A percentile compares a stretch with the other conserved stretches of the same genome.
These are phyloP conservation scores for Galleria mellonella DNA, from an alignment of 1,140 invertebrate genomes.

Conservation along the genomic window DNA sequence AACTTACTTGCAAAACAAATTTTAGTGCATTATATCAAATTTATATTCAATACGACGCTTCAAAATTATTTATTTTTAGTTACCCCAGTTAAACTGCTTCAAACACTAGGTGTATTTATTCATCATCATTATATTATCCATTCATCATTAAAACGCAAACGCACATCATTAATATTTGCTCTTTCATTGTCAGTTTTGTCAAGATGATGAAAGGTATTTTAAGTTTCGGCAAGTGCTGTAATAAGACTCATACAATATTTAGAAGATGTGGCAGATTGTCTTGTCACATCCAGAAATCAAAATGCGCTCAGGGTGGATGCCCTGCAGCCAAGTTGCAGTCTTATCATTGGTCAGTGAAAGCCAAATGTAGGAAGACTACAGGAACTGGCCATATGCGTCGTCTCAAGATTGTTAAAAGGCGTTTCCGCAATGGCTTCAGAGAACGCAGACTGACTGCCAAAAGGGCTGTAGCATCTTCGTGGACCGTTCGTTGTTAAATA, in stretches of 20 bases:
- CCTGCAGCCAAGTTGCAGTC: slow-evolving; percentile 93
- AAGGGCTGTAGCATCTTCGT: slow-evolving; percentile 65
- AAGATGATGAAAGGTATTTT: slow-evolving; percentile 99
- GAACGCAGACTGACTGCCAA: slow-evolving; percentile 79
- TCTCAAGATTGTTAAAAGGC: slow-evolving; percentile 92
- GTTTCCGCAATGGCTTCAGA: slow-evolving; percentile 88
- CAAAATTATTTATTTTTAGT: no score
- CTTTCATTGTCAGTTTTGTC: no score
- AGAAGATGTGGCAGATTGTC: slow-evolving; percentile 96
- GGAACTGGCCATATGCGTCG: slow-evolving; percentile 97
- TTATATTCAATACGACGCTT: no score
- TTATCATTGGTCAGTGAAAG: slow-evolving; percentile 99
- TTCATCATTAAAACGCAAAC: no score
- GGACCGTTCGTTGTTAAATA: slow-evolving; percentile 49
- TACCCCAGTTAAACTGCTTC: no score
- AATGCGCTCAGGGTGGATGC: slow-evolving; percentile 98
- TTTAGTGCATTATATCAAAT: no score
- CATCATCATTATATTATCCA: no score
- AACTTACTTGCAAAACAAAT: no score
- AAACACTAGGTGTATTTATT: no score
- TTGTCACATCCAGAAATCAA: slow-evolving; percentile 98
- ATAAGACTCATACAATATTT: slow-evolving; percentile 99
- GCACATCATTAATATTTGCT: no score
- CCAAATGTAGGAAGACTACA: slow-evolving; percentile 98
- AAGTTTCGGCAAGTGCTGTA: slow-evolving; percentile 99